Evolutionary conservation across 2,797 vertebrate genomes (phyloP).

Genomic region (Microctenopoma steveboyesi): DNA sequence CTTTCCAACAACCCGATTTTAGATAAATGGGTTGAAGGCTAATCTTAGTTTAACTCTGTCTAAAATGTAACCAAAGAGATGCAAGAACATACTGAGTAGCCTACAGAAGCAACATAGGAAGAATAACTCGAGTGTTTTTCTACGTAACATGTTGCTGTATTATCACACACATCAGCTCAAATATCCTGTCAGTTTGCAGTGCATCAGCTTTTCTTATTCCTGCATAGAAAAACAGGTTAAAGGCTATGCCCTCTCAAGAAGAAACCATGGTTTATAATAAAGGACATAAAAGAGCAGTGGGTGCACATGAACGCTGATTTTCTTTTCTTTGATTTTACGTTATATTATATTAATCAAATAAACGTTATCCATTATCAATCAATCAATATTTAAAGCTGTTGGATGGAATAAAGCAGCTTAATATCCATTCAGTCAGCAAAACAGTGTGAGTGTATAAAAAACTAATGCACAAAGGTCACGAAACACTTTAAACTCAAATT

Average conservation of each 20-base stretch:
- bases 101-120: not conserved
- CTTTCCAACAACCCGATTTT: not conserved
- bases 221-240: not conserved
- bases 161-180: not conserved
- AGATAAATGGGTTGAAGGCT: too few species aligned
- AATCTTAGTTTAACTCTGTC: not conserved
- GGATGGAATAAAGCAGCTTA: too few species aligned
- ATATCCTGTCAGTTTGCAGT: not conserved
- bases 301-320: not conserved
- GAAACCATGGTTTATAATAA: not conserved
- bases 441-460: slow-evolving; percentile 5
- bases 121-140: not conserved
- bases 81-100: not conserved
- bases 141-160: not conserved
- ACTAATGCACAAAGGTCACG: not conserved
- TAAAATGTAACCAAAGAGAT: not conserved
- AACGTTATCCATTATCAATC: too few species aligned
- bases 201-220: slow-evolving; percentile 7
- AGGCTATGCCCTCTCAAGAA: not conserved
- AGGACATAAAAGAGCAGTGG: not conserved
- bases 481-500: slow-evolving; percentile 21
- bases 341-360: not conserved
- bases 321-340: not conserved
- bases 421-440: not conserved
- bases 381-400: too few species aligned